Percentiles rank a stretch among this genome's conserved stretches.
Conservation (phyloP, 2,797 vertebrate genomes). For the Chelon auratus region DNA sequence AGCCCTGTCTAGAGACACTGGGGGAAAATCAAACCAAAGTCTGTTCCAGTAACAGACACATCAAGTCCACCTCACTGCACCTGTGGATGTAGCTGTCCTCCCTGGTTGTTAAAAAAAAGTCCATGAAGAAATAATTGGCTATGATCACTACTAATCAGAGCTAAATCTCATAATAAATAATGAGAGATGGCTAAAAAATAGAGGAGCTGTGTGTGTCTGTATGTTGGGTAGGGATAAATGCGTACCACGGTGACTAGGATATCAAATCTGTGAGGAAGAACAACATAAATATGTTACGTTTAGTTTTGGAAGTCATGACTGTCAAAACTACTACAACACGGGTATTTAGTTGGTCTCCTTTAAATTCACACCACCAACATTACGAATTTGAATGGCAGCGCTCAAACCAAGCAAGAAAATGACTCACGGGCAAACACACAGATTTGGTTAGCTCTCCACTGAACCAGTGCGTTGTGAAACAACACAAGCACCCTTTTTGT, state of each 20-base stretch:
- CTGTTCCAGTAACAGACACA: constrained; percentile 9
- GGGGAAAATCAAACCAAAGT: constrained; percentile 11
- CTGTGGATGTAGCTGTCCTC: background rate
- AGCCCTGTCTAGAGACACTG: background rate
- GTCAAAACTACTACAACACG: too few species aligned
- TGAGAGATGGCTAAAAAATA: background rate
- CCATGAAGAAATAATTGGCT: background rate
- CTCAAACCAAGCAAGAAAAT: background rate
- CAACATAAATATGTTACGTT: background rate
- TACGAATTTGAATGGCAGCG: background rate
- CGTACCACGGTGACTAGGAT: too few species aligned
- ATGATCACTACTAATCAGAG: background rate
- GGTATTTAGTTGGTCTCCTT: too few species aligned
- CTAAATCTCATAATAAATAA: background rate
- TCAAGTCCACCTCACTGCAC: background rate
- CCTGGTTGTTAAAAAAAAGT: background rate
- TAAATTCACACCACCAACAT: background rate
- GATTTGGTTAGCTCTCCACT: background rate
- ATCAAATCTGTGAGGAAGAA: background rate
- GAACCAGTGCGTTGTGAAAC: background rate
- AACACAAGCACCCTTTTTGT: background rate
- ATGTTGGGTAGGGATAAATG: too few species aligned
- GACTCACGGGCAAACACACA: background rate
- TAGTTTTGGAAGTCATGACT: background rate
- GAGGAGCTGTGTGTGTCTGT: background rate